These are phyloP conservation scores for Agrochola lota DNA, from an alignment of 2,888 invertebrate genomes.

Conservation along the genomic window DNA sequence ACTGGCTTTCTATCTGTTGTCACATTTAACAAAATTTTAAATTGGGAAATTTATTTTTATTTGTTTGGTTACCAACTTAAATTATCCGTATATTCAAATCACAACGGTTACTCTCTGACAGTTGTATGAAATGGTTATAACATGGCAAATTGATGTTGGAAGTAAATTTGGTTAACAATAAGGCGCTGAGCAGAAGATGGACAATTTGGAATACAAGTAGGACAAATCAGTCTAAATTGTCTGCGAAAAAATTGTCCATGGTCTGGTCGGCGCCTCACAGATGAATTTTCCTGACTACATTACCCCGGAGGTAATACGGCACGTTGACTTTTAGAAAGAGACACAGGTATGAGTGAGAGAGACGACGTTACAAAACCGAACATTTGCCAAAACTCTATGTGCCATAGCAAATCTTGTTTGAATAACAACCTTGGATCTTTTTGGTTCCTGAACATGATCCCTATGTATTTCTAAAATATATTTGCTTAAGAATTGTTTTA, in stretches of 20 bases:
- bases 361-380: not conserved
- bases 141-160: not conserved
- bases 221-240: not conserved
- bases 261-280: not conserved
- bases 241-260: not conserved
- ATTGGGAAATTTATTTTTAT: not conserved
- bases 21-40: not conserved
- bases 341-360: not conserved
- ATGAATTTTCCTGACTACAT: not conserved
- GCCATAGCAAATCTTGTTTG: not conserved
- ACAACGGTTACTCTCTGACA: not conserved
- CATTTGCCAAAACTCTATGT: no score
- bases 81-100: not conserved
- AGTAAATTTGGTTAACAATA: not conserved
- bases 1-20: not conserved
- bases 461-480: not conserved
- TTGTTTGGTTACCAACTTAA: not conserved
- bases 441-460: not conserved
- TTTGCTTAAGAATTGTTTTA: not conserved
- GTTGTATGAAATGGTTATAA: not conserved
- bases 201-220: no score
- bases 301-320: not conserved
- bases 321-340: not conserved
- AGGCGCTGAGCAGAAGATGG: no score
- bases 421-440: not conserved